Conservation (phyloP, 2,113 vertebrate species). For the Pachypanchax playfairii region DNA sequence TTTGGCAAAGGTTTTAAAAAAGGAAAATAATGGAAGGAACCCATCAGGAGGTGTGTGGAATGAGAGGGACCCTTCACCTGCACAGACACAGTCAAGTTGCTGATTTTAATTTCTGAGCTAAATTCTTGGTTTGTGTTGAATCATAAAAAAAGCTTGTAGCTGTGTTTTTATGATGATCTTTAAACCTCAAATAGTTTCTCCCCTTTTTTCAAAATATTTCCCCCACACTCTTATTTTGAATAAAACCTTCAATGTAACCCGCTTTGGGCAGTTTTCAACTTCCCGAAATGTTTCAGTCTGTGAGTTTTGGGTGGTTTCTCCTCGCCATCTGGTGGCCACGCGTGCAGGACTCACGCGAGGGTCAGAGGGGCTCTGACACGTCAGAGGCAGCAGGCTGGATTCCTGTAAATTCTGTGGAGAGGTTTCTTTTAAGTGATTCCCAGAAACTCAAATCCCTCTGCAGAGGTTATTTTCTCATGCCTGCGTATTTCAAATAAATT, state of each 20-base stretch:
- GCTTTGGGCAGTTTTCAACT: not conserved
- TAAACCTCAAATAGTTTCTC: too few species aligned
- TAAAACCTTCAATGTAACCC: not conserved
- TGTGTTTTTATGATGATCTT: too few species aligned
- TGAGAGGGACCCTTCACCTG: too few species aligned
- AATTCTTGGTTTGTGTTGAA: too few species aligned
- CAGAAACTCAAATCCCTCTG: not conserved
- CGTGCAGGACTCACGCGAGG: conserved; percentile 7
- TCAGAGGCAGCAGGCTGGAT: not conserved
- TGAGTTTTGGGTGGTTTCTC: not conserved
- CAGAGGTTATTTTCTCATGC: not conserved
- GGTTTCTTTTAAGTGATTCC: not conserved
- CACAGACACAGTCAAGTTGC: too few species aligned
- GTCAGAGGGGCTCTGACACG: conserved; percentile 17
- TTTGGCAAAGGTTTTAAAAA: too few species aligned
- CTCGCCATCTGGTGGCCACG: conserved; percentile 57
- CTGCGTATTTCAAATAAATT: not conserved
- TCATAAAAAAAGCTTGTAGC: too few species aligned
- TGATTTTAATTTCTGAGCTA: too few species aligned
- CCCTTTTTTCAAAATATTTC: accelerated
- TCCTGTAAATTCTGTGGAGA: conserved; percentile 19
- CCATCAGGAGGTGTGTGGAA: too few species aligned
- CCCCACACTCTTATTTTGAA: conserved; percentile 14
- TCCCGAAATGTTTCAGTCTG: not conserved
- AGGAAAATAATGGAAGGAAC: too few species aligned